phyloP scores from a whole-genome alignment of 2,888 invertebrate species.

The Calliphora vomitoria region DNA sequence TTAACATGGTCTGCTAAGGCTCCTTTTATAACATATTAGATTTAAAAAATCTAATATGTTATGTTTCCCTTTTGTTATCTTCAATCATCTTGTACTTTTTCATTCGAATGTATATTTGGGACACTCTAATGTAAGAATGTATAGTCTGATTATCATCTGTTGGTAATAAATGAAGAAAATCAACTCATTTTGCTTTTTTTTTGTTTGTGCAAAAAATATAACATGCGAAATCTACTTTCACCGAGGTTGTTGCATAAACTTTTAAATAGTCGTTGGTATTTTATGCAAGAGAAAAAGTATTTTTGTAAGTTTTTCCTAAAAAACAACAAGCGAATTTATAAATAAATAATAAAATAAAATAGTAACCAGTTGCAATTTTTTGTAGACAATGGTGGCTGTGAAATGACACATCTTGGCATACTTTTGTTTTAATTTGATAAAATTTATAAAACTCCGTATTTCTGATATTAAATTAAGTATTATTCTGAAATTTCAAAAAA shows the following conservation, averaged over 20 bases:
- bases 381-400: too few species aligned
- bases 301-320: background rate
- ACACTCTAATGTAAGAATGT: constrained; percentile 1
- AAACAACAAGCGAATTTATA: background rate
- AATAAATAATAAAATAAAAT: background rate
- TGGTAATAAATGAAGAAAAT: constrained; percentile 40
- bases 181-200: constrained; percentile 35
- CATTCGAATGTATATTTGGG: background rate
- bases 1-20: too few species aligned
- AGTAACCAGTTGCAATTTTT: too few species aligned
- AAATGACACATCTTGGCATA: too few species aligned
- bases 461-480: too few species aligned
- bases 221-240: constrained; percentile 50
- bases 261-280: background rate
- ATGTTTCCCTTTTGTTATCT: too few species aligned
- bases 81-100: background rate
- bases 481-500: too few species aligned
- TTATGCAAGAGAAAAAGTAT: background rate
- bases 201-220: constrained; percentile 20
- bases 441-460: too few species aligned
- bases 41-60: too few species aligned
- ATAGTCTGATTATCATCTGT: constrained; percentile 59
- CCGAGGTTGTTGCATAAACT: constrained; percentile 39
- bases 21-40: too few species aligned
- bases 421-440: too few species aligned